Evolutionary conservation across 2,797 vertebrate genomes (phyloP).

Genomic region (Pteronotus mesoamericanus): DNA sequence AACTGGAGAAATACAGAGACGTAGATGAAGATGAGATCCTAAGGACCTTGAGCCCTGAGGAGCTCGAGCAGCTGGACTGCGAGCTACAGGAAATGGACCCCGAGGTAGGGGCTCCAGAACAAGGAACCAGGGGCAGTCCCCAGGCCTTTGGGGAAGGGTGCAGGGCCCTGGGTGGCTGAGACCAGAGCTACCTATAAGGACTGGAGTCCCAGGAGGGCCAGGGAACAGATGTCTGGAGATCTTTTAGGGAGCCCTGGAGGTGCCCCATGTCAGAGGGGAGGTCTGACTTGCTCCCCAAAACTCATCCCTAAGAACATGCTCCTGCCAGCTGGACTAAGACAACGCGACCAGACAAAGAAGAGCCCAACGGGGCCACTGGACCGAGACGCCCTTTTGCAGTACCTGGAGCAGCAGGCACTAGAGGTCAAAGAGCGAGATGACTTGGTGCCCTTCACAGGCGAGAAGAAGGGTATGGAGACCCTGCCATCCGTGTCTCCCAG

Average conservation of each 20-base stretch:
- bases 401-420: constrained; percentile 93
- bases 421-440: constrained; percentile 89
- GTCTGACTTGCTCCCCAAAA: constrained; percentile 40
- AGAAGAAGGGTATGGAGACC: constrained; percentile 90
- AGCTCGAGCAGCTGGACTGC: constrained; percentile 90
- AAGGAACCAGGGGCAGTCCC: not conserved
- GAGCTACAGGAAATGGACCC: constrained; percentile 98
- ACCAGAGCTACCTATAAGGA: not conserved
- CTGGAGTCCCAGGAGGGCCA: not conserved
- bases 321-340: constrained; percentile 93
- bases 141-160: not conserved
- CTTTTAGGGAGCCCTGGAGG: not conserved
- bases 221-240: not conserved
- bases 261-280: not conserved
- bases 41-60: constrained; percentile 88
- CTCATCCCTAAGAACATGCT: constrained; percentile 88
- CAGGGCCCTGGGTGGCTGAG: not conserved
- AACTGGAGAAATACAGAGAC: constrained; percentile 92
- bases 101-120: constrained; percentile 83
- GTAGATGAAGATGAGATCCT: constrained; percentile 97
- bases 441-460: constrained; percentile 94
- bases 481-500: not conserved
- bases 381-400: constrained; percentile 89
- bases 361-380: constrained; percentile 90
- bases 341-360: constrained; percentile 96